Conservation (phyloP, 2,113 vertebrate genomes). For the Epinephelus fuscoguttatus region DNA sequence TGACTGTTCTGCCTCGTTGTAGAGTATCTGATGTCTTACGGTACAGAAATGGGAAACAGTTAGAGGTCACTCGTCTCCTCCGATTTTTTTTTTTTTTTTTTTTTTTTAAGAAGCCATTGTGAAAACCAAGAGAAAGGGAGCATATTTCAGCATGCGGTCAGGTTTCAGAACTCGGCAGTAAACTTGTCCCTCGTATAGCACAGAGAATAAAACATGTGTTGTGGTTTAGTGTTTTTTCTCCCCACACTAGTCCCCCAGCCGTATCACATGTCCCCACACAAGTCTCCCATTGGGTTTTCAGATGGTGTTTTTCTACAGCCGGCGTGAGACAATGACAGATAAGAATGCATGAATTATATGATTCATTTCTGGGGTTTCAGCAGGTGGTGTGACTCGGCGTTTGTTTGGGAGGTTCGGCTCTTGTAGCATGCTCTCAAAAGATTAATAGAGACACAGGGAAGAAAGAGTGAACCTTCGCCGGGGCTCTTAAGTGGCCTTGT, state of each 20-base stretch:
- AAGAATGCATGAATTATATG: conserved; percentile 72
- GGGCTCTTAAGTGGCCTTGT: conserved; percentile 84
- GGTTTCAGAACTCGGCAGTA: conserved; percentile 60
- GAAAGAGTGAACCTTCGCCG: conserved; percentile 66
- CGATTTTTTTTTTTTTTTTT: conserved; percentile 28
- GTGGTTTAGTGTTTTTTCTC: conserved; percentile 39
- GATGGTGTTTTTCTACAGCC: conserved; percentile 56
- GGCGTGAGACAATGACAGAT: conserved; percentile 68
- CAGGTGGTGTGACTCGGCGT: conserved; percentile 71
- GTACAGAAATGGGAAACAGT: conserved; percentile 50
- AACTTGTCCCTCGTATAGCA: conserved; percentile 48
- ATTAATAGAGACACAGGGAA: conserved; percentile 78
- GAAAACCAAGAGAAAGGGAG: conserved; percentile 29
- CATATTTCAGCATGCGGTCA: conserved; percentile 55
- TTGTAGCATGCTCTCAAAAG: conserved; percentile 70
- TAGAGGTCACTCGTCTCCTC: conserved; percentile 61
- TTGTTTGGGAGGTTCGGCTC: conserved; percentile 63
- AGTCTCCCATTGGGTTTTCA: conserved; percentile 70
- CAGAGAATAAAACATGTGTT: conserved; percentile 74
- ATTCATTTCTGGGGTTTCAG: conserved; percentile 74
- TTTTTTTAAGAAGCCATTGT: conserved; percentile 38
- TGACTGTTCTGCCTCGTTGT: conserved; percentile 20
- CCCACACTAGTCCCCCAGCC: conserved; percentile 33
- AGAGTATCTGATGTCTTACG: conserved; percentile 53
- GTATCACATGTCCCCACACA: conserved; percentile 66